phyloP scores from a whole-genome alignment of 2,113 vertebrate genomes.

The Mixornis gularis region DNA sequence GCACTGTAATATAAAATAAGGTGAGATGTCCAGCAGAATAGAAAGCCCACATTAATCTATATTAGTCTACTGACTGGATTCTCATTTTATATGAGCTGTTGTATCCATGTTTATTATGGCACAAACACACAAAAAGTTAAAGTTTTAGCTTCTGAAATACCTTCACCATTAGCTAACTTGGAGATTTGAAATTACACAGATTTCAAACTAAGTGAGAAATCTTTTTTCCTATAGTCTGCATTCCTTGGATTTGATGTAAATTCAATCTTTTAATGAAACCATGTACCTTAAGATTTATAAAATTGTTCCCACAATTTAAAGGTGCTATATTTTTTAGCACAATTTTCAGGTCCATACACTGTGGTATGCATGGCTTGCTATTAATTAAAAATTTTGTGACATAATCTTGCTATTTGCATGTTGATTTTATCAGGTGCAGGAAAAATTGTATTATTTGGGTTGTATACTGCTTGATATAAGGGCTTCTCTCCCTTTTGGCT shows the following conservation, averaged over 20 bases:
- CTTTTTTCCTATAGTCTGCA: background rate
- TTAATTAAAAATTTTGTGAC: background rate
- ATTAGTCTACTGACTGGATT: background rate
- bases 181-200: background rate
- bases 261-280: background rate
- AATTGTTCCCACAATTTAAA: background rate
- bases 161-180: background rate
- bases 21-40: background rate
- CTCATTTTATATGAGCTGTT: background rate
- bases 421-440: background rate
- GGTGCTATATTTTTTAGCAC: background rate
- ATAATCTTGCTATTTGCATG: background rate
- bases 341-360: background rate
- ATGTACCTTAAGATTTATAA: background rate
- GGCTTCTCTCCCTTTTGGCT: background rate
- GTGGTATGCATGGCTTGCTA: background rate
- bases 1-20: slow-evolving; percentile 18
- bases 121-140: background rate
- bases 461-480: background rate
- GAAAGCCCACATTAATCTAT: background rate
- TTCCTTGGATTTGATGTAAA: background rate
- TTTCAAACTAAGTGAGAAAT: background rate
- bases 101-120: background rate
- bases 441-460: background rate
- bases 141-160: background rate